Conservation (phyloP, 2,888 invertebrate species). For the Vanessa cardui region DNA sequence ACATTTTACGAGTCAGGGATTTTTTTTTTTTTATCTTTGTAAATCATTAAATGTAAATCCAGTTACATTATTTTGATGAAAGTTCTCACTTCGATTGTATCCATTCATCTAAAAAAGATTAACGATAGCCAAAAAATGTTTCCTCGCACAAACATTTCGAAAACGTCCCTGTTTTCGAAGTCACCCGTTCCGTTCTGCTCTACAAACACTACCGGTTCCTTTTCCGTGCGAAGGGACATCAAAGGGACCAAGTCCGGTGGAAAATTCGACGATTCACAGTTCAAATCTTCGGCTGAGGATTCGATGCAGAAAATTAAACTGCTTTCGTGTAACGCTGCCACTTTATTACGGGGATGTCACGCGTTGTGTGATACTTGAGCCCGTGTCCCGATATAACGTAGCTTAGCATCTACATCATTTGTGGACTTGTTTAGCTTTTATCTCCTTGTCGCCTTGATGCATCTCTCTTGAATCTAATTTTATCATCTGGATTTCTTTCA, state of each 20-base stretch:
- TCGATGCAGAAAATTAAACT: constrained; percentile 66
- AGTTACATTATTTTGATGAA: neutral
- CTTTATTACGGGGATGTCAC: constrained; percentile 22
- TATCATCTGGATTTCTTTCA: too few relatives aligned
- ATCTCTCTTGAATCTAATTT: too few relatives aligned
- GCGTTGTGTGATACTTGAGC: neutral
- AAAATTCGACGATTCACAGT: constrained; percentile 56
- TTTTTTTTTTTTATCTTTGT: neutral
- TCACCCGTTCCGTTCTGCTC: constrained; percentile 46
- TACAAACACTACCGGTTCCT: constrained; percentile 44
- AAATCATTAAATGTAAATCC: neutral
- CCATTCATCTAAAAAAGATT: neutral
- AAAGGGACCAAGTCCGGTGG: constrained; percentile 47
- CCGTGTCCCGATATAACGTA: neutral
- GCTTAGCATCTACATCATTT: too few relatives aligned
- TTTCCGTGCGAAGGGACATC: constrained; percentile 42
- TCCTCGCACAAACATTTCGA: constrained; percentile 19
- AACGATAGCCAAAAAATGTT: constrained; percentile 1
- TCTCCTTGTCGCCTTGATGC: too few relatives aligned
- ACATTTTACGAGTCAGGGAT: too few relatives aligned
- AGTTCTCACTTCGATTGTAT: neutral
- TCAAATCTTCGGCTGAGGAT: constrained; percentile 53
- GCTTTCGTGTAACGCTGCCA: constrained; percentile 43
- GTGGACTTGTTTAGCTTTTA: too few relatives aligned
- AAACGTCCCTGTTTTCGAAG: constrained; percentile 33